phyloP scores from a whole-genome alignment of 2,113 vertebrate species.

The Lophius piscatorius region DNA sequence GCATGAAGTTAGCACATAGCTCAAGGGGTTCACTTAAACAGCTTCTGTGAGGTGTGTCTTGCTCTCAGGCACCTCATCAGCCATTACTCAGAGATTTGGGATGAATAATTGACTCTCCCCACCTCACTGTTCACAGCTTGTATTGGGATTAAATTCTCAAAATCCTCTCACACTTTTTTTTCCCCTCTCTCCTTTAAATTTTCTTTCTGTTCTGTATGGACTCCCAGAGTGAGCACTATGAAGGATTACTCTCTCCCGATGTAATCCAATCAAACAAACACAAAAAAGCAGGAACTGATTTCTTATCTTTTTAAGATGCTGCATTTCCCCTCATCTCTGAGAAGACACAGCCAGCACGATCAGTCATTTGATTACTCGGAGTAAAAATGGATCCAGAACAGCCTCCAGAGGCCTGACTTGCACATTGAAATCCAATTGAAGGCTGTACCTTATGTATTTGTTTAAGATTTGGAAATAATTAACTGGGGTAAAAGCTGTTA shows the following conservation, averaged over 20 bases:
- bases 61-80: conserved; percentile 39
- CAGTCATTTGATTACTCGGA: conserved; percentile 83
- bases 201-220: conserved; percentile 66
- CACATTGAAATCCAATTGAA: conserved; percentile 82
- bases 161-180: conserved; percentile 51
- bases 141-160: conserved; percentile 56
- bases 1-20: neutral
- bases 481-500: conserved; percentile 81
- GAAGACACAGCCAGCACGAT: conserved; percentile 79
- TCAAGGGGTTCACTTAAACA: conserved; percentile 6
- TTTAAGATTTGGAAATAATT: conserved; percentile 84
- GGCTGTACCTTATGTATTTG: conserved; percentile 80
- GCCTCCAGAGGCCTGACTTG: conserved; percentile 78
- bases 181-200: conserved; percentile 51
- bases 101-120: conserved; percentile 55
- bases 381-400: conserved; percentile 79
- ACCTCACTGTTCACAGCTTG: conserved; percentile 46
- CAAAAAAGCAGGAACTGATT: conserved; percentile 82
- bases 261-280: conserved; percentile 83
- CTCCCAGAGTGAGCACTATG: conserved; percentile 68
- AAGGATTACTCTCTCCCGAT: conserved; percentile 77
- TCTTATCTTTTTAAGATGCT: conserved; percentile 83
- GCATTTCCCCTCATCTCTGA: conserved; percentile 77
- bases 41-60: conserved; percentile 5
- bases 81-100: conserved; percentile 14